Conservation (phyloP, 2,888 invertebrate genomes). For the Lymantria dispar region DNA sequence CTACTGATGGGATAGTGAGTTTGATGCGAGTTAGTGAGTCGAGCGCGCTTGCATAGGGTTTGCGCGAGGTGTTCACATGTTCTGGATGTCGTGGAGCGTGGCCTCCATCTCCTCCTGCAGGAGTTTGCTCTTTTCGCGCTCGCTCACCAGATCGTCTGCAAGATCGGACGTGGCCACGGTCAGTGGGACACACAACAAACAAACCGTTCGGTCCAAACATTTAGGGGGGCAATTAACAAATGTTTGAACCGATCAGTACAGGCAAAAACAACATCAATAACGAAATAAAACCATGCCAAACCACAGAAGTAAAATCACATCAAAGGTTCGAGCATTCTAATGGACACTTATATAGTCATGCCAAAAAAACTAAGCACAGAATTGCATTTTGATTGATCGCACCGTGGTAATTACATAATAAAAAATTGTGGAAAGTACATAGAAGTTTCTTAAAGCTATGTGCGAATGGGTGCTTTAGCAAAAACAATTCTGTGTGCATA, state of each 20-base stretch:
- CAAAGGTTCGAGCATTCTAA: conserved; percentile 66
- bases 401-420: conserved; percentile 3
- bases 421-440: not conserved
- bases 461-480: conserved; percentile 14
- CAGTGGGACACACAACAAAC: conserved; percentile 67
- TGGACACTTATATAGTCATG: conserved; percentile 66
- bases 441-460: not conserved
- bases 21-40: conserved; percentile 16
- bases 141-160: conserved; percentile 97
- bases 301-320: conserved; percentile 54
- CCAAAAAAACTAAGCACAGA: conserved; percentile 46
- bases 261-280: conserved; percentile 66
- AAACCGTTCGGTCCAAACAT: conserved; percentile 45
- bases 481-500: conserved; percentile 33
- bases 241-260: conserved; percentile 50
- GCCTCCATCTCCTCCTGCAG: conserved; percentile 99
- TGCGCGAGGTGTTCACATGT: conserved; percentile 89
- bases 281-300: conserved; percentile 65
- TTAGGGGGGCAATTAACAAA: conserved; percentile 9
- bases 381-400: conserved; percentile 23
- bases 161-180: conserved; percentile 75
- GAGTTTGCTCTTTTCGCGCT: conserved; percentile 97
- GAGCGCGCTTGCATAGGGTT: conserved; percentile 40
- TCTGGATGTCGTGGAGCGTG: conserved; percentile 99
- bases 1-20: conserved; percentile 1